Evolutionary conservation across 1,140 invertebrate genomes (phyloP).

Genomic region (Drosophila arizonae): DNA sequence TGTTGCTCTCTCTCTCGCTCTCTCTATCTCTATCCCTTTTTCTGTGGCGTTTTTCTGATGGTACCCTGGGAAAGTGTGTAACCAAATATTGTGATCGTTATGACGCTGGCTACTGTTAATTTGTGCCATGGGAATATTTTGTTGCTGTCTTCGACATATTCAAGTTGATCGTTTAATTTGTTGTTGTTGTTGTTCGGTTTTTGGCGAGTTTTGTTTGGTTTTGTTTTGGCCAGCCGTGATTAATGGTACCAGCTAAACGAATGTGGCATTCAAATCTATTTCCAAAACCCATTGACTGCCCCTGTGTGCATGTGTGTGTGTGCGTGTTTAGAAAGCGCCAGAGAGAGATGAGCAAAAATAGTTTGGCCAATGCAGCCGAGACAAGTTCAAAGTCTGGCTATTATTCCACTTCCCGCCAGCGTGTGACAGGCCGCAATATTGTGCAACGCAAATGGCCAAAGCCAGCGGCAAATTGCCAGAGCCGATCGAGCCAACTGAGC

Average conservation of each 20-base stretch:
- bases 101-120: conserved; percentile 69
- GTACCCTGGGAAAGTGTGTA: conserved; percentile 49
- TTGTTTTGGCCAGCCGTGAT: conserved; percentile 27
- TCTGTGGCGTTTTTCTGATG: conserved; percentile 30
- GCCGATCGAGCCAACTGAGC: neutral
- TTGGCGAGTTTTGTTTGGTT: conserved; percentile 30
- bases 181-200: conserved; percentile 6
- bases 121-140: conserved; percentile 69
- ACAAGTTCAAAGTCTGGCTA: conserved; percentile 22
- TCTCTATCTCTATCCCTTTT: neutral
- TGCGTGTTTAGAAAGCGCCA: conserved; percentile 12
- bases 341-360: conserved; percentile 6
- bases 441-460: conserved; percentile 39
- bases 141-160: conserved; percentile 15
- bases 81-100: conserved; percentile 23
- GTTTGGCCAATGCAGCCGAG: neutral
- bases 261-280: conserved; percentile 3
- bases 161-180: conserved; percentile 15
- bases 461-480: conserved; percentile 35
- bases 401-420: neutral
- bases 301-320: neutral
- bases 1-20: neutral
- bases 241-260: conserved; percentile 25
- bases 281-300: neutral
- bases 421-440: conserved; percentile 26